These are phyloP conservation scores for Mercenaria mercenaria DNA, from an alignment of 1,140 invertebrate species.

Conservation along the genomic window DNA sequence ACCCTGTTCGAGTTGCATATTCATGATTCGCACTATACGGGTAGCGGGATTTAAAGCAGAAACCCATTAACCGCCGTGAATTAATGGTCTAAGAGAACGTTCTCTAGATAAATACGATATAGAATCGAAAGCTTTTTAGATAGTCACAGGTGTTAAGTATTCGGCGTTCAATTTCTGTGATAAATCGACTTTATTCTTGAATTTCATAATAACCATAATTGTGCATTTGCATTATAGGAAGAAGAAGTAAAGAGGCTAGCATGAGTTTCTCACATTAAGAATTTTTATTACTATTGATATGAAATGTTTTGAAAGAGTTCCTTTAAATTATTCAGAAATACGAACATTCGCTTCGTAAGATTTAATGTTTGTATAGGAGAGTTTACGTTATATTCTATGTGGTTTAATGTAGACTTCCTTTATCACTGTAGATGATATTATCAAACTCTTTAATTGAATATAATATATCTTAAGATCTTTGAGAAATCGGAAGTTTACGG, in stretches of 20 bases:
- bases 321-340: no score
- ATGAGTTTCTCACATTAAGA: neutral
- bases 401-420: no score
- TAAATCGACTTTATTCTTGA: conserved; percentile 6
- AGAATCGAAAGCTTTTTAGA: conserved; percentile 26
- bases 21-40: neutral
- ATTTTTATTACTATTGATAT: neutral
- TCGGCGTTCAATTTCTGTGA: conserved; percentile 10
- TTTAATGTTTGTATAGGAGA: no score
- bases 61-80: conserved; percentile 13
- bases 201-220: conserved; percentile 27
- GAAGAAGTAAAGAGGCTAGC: neutral
- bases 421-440: no score
- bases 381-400: no score
- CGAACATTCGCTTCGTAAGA: no score
- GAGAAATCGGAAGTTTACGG: no score
- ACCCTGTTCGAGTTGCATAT: neutral
- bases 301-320: neutral
- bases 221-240: neutral
- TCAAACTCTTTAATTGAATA: no score
- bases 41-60: neutral
- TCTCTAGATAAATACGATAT: conserved; percentile 1
- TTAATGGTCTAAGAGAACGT: neutral
- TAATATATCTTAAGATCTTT: no score
- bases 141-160: conserved; percentile 18